These are phyloP conservation scores for Sciurus niger DNA, from an alignment of 2,113 vertebrate species.

Conservation along the genomic window DNA sequence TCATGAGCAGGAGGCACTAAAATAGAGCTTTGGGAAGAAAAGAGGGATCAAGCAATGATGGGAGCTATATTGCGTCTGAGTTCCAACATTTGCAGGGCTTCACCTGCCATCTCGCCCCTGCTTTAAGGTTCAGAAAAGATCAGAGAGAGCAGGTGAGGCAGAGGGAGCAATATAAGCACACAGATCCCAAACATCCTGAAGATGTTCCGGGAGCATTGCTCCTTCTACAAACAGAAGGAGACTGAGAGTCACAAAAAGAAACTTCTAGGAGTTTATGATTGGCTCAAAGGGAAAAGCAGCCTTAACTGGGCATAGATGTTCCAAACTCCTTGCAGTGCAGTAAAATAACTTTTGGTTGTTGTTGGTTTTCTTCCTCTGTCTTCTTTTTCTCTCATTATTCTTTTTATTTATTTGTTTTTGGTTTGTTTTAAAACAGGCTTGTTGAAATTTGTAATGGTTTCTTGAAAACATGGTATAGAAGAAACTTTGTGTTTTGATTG, in stretches of 20 bases:
- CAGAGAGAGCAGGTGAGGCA: not conserved
- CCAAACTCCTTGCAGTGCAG: not conserved
- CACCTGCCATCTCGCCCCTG: not conserved
- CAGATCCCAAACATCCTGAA: too few species aligned
- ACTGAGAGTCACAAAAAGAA: not conserved
- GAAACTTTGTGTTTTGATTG: not conserved
- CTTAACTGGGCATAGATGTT: not conserved
- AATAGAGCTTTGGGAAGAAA: conserved; percentile 64
- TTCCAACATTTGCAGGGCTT: not conserved
- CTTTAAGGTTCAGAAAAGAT: not conserved
- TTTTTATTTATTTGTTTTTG: not conserved
- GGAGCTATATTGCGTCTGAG: not conserved
- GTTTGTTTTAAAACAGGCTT: not conserved
- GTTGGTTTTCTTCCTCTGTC: accelerated
- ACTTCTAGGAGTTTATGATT: not conserved
- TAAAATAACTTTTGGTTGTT: not conserved
- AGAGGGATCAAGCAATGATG: not conserved
- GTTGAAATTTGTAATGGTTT: not conserved
- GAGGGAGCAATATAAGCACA: not conserved
- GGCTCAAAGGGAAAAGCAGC: not conserved
- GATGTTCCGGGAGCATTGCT: not conserved
- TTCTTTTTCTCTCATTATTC: not conserved
- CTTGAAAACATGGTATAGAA: not conserved
- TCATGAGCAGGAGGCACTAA: conserved; percentile 67
- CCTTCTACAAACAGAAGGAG: not conserved